Percentiles rank a stretch among this genome's conserved stretches.
Evolutionary conservation across 2,113 vertebrate species (phyloP).

Genomic region (Solea solea): DNA sequence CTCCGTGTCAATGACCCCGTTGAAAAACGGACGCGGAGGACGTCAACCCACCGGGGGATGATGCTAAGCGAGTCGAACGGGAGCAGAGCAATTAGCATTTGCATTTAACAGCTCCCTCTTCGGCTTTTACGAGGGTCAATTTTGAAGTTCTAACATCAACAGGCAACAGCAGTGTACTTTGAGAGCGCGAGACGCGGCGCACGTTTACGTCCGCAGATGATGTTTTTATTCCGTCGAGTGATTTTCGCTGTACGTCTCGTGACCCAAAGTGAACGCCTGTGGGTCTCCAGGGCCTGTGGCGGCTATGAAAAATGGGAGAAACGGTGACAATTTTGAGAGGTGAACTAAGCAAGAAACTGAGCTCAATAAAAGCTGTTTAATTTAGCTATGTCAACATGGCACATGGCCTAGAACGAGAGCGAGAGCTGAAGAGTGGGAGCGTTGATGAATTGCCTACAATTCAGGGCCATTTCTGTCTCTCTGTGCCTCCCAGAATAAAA

Average conservation of each 20-base stretch:
- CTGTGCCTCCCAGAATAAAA: conserved; percentile 47
- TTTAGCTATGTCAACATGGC: conserved; percentile 79
- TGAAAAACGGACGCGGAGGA: conserved; percentile 47
- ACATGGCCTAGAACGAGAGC: conserved; percentile 41
- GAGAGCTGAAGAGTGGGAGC: conserved; percentile 7
- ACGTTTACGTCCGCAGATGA: background rate
- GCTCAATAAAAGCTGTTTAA: conserved; percentile 80
- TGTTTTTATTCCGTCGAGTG: background rate
- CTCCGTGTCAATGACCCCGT: conserved; percentile 63
- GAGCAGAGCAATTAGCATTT: conserved; percentile 63
- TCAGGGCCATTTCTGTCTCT: conserved; percentile 36
- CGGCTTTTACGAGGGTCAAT: conserved; percentile 60
- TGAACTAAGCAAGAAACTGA: conserved; percentile 61
- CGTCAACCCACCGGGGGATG: conserved; percentile 5
- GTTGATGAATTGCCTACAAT: conserved; percentile 61
- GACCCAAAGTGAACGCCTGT: conserved; percentile 1
- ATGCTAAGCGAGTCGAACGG: conserved; percentile 43
- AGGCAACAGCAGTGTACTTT: background rate
- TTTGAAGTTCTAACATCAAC: conserved; percentile 55
- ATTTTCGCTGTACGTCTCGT: background rate
- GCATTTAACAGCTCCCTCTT: conserved; percentile 59
- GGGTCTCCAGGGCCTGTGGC: conserved; percentile 13
- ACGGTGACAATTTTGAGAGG: conserved; percentile 60
- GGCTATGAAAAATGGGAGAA: conserved; percentile 52
- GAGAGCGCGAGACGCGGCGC: background rate